Evolutionary conservation across 2,113 vertebrate species (phyloP).

Genomic region (Indri indri): DNA sequence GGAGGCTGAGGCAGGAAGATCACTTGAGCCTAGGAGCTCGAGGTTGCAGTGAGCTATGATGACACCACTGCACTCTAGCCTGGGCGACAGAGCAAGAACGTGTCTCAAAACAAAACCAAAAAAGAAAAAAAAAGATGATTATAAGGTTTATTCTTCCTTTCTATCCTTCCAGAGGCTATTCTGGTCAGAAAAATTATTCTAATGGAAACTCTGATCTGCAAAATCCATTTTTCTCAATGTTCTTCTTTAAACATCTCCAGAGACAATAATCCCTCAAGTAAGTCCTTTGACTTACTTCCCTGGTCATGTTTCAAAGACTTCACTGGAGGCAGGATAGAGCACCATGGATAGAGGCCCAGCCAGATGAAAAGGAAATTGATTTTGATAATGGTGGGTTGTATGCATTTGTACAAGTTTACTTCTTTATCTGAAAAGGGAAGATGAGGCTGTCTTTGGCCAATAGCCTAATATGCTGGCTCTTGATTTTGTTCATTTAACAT

Average conservation of each 20-base stretch:
- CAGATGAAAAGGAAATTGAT: background rate
- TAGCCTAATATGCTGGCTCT: background rate
- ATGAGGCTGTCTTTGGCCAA: background rate
- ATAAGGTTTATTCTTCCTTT: background rate
- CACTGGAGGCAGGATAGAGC: background rate
- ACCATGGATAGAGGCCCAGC: background rate
- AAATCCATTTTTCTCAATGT: background rate
- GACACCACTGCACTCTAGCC: no score
- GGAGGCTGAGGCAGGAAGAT: no score
- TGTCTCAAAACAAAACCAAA: no score
- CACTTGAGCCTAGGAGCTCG: no score
- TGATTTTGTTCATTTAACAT: constrained; percentile 4
- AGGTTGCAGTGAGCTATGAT: no score
- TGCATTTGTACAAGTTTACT: background rate
- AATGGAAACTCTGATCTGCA: background rate
- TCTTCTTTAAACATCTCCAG: background rate
- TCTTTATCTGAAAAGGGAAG: background rate
- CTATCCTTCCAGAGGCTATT: background rate
- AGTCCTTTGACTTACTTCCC: background rate
- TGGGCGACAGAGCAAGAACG: no score
- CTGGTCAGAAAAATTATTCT: background rate
- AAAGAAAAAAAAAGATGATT: background rate
- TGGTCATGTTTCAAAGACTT: background rate
- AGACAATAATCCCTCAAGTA: background rate
- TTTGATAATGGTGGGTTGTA: background rate